phyloP scores from a whole-genome alignment of 1,140 invertebrate species.

The Eupristina koningsbergeri region DNA sequence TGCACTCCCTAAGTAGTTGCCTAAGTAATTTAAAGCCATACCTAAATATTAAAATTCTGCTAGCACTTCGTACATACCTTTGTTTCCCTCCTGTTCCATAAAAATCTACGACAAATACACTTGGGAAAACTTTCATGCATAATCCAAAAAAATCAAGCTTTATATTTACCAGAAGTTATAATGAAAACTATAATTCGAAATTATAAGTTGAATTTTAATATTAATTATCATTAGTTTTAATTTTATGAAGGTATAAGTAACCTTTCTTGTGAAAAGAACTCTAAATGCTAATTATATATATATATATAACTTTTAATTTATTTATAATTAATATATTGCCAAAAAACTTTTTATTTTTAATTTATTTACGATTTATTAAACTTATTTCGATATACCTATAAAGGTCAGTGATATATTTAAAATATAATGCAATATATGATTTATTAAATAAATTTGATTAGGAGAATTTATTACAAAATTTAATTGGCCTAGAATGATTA shows the following conservation, averaged over 20 bases:
- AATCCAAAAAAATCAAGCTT: not conserved
- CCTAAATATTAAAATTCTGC: constrained; percentile 26
- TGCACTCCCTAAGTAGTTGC: constrained; percentile 24
- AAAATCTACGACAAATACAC: not conserved
- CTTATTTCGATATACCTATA: too few species aligned
- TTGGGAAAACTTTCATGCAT: not conserved
- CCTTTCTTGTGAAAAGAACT: not conserved
- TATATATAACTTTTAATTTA: not conserved
- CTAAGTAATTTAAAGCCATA: constrained; percentile 35
- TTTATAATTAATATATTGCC: too few species aligned
- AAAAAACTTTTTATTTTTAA: too few species aligned
- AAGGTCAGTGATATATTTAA: too few species aligned
- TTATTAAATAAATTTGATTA: too few species aligned
- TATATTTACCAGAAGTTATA: not conserved
- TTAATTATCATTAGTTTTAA: not conserved
- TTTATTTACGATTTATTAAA: too few species aligned
- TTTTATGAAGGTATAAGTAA: not conserved
- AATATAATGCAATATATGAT: too few species aligned
- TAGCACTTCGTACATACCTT: not conserved
- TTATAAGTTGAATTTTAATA: not conserved
- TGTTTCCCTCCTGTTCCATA: not conserved
- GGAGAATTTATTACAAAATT: too few species aligned
- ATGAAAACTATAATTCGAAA: not conserved
- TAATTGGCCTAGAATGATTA: too few species aligned
- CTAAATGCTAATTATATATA: not conserved